These are phyloP conservation scores for Sinohyriopsis cumingii DNA, from an alignment of 2,888 invertebrate species.

Conservation along the genomic window DNA sequence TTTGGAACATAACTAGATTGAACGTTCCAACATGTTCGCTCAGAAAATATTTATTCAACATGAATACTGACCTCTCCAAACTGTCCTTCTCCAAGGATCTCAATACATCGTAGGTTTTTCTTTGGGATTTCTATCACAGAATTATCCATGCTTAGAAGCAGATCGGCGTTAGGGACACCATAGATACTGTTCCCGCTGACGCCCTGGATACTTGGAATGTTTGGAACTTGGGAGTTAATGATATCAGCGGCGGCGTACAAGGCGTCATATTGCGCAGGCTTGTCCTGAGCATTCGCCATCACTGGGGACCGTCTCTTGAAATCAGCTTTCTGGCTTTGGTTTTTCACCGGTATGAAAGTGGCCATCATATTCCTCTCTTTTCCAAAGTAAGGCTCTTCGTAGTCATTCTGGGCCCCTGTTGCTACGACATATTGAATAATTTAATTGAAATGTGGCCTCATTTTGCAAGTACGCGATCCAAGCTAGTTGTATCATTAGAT, in stretches of 20 bases:
- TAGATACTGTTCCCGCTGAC: constrained; percentile 73
- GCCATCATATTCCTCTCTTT: no score
- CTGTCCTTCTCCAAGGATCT: constrained; percentile 89
- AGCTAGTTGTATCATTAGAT: no score
- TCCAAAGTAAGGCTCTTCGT: no score
- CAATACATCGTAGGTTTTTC: constrained; percentile 87
- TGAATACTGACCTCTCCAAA: constrained; percentile 83
- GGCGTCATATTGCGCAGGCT: constrained; percentile 64
- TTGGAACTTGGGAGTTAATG: constrained; percentile 61
- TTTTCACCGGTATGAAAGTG: no score
- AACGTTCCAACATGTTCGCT: no score
- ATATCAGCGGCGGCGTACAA: constrained; percentile 64
- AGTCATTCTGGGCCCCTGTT: no score
- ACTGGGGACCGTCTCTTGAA: constrained; percentile 3
- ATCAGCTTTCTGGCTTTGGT: no score
- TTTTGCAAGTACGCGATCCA: no score
- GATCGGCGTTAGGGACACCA: constrained; percentile 74
- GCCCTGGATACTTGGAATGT: constrained; percentile 67
- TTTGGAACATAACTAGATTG: no score
- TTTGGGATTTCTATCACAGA: constrained; percentile 86
- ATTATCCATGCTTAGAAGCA: constrained; percentile 68
- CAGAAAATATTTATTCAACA: background rate
- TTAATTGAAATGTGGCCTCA: no score
- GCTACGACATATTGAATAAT: no score
- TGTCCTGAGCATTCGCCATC: constrained; percentile 49